Evolutionary conservation across 1,140 invertebrate genomes (phyloP).

Genomic region (Drosophila parabipectinata): DNA sequence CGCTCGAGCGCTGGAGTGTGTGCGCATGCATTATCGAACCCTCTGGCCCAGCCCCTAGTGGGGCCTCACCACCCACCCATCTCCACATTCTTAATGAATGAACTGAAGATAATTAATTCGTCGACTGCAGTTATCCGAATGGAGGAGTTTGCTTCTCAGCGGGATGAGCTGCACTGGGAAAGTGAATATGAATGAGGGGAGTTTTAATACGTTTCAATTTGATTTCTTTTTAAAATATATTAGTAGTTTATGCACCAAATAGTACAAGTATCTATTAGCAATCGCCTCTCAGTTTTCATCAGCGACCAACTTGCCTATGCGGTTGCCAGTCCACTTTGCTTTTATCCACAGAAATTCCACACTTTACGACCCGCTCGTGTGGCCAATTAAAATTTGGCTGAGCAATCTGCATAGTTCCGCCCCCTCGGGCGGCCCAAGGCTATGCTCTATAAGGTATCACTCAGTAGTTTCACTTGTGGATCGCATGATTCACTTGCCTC

Average conservation of each 20-base stretch:
- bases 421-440: neutral
- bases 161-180: conserved; percentile 20
- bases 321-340: conserved; percentile 31
- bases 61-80: conserved; percentile 15
- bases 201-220: no score
- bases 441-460: neutral
- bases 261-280: conserved; percentile 42
- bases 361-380: conserved; percentile 72
- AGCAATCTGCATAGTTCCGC: conserved; percentile 53
- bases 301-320: conserved; percentile 16
- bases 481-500: conserved; percentile 59
- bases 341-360: conserved; percentile 64
- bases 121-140: conserved; percentile 58
- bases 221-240: neutral
- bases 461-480: conserved; percentile 27
- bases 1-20: conserved; percentile 10
- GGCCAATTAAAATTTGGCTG: conserved; percentile 68
- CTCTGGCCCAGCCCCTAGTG: conserved; percentile 3
- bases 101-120: conserved; percentile 81
- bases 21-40: conserved; percentile 73
- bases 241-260: neutral
- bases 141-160: conserved; percentile 14
- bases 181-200: neutral
- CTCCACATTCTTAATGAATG: conserved; percentile 79
- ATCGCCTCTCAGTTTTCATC: conserved; percentile 59